Evolutionary conservation across 2,888 invertebrate genomes (phyloP).

Genomic region (Leptothorax acervorum): DNA sequence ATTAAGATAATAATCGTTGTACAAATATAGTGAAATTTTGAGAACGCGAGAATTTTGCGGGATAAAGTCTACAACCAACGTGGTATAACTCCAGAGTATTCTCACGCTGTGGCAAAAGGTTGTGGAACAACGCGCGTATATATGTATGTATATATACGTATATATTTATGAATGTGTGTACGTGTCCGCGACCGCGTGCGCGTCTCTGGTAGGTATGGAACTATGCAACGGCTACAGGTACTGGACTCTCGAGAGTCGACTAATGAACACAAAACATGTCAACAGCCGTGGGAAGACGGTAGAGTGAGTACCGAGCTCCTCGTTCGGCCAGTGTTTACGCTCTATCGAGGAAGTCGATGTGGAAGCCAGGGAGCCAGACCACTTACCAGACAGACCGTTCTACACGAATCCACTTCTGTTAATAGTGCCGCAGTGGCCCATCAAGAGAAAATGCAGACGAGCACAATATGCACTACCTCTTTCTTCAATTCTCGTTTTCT

Average conservation of each 20-base stretch:
- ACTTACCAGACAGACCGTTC: constrained; percentile 60
- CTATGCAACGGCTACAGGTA: constrained; percentile 67
- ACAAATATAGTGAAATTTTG: constrained; percentile 26
- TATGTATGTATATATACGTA: not conserved
- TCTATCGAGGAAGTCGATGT: constrained; percentile 67
- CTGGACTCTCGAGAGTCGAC: constrained; percentile 77
- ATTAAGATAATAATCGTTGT: too few species aligned
- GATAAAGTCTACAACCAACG: constrained; percentile 28
- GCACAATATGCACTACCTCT: not conserved
- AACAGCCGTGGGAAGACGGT: constrained; percentile 84
- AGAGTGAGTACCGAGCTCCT: constrained; percentile 61
- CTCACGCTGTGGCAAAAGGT: constrained; percentile 78
- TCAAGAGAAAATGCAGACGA: constrained; percentile 26
- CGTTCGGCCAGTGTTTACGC: constrained; percentile 67
- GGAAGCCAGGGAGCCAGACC: constrained; percentile 49
- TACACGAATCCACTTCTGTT: constrained; percentile 57
- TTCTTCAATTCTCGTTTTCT: not conserved
- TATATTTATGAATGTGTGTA: constrained; percentile 23
- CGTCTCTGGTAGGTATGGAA: constrained; percentile 57
- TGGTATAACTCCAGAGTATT: constrained; percentile 65
- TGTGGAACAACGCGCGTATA: constrained; percentile 66
- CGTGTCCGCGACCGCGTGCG: constrained; percentile 29
- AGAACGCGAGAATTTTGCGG: constrained; percentile 42
- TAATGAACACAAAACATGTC: constrained; percentile 85
- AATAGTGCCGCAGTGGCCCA: constrained; percentile 37